These are phyloP conservation scores for Drosophila rhopaloa DNA, from an alignment of 1,140 invertebrate genomes.

Conservation along the genomic window DNA sequence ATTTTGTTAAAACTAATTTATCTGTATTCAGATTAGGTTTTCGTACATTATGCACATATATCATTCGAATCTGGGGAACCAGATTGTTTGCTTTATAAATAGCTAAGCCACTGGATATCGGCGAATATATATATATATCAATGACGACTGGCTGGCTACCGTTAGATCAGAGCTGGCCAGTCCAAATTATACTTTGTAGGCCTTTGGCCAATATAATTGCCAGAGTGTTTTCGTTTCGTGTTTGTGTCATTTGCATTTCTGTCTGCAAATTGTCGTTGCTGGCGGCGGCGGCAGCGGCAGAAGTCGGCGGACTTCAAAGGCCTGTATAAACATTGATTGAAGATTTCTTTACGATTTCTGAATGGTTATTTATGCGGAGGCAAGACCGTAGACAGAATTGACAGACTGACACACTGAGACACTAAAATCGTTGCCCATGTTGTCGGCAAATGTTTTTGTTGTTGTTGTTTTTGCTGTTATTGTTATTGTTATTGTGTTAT, in stretches of 20 bases:
- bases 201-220: conserved; percentile 33
- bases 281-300: conserved; percentile 54
- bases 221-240: conserved; percentile 23
- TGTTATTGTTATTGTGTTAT: conserved; percentile 61
- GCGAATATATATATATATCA: conserved; percentile 3
- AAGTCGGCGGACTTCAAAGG: conserved; percentile 68
- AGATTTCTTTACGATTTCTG: conserved; percentile 83
- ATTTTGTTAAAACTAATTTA: conserved; percentile 41
- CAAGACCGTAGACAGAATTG: conserved; percentile 49
- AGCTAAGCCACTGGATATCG: conserved; percentile 9
- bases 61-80: conserved; percentile 4
- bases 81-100: conserved; percentile 27
- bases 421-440: conserved; percentile 73
- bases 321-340: conserved; percentile 83
- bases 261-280: conserved; percentile 78
- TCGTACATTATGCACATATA: conserved; percentile 28
- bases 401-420: conserved; percentile 74
- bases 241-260: conserved; percentile 77
- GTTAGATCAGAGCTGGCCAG: conserved; percentile 19
- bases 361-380: conserved; percentile 83
- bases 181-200: conserved; percentile 41
- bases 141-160: conserved; percentile 24
- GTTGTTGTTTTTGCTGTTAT: conserved; percentile 44
- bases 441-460: conserved; percentile 46
- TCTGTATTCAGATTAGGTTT: conserved; percentile 20